phyloP scores from a whole-genome alignment of 30 jellyfish, hydroid and myxozoan genomes.

The Hydractinia echinata region DNA sequence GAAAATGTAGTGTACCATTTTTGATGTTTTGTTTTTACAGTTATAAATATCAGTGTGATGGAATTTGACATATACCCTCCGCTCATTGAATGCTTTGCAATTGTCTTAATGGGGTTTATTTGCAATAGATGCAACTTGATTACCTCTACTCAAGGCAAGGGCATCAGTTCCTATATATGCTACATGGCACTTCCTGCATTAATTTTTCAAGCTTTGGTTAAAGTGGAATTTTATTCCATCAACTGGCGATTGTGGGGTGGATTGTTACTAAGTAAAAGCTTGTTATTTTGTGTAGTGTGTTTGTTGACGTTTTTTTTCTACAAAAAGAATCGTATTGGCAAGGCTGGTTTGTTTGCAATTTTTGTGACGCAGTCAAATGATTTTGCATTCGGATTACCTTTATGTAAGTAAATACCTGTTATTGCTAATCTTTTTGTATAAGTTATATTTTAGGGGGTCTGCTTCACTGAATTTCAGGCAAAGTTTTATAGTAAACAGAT shows the following conservation, averaged over 20 bases:
- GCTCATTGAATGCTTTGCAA: slow-evolving; percentile 67
- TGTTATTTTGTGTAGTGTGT: slow-evolving; percentile 48
- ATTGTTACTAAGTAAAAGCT: slow-evolving; percentile 42
- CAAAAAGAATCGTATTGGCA: slow-evolving; percentile 42
- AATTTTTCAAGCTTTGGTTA: slow-evolving; percentile 63
- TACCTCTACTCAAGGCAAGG: slow-evolving; percentile 65
- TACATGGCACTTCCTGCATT: slow-evolving; percentile 70
- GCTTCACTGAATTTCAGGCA: neutral
- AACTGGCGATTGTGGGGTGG: slow-evolving; percentile 83
- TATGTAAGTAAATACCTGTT: slow-evolving; percentile 60
- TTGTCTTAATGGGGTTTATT: slow-evolving; percentile 57
- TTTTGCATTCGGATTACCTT: slow-evolving; percentile 86
- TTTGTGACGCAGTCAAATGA: slow-evolving; percentile 89
- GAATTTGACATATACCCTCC: slow-evolving; percentile 64
- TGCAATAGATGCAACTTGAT: slow-evolving; percentile 48
- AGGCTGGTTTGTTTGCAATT: slow-evolving; percentile 76
- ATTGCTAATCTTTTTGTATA: no score
- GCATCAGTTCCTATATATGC: slow-evolving; percentile 44
- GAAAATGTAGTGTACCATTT: no score
- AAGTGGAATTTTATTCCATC: slow-evolving; percentile 55
- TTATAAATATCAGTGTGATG: neutral
- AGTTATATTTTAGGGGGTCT: neutral
- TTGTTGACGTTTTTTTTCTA: slow-evolving; percentile 36
- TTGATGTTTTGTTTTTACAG: no score
- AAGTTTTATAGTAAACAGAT: no score